These are phyloP conservation scores for Penaeus chinensis DNA, from an alignment of 1,140 invertebrate species.

Conservation along the genomic window DNA sequence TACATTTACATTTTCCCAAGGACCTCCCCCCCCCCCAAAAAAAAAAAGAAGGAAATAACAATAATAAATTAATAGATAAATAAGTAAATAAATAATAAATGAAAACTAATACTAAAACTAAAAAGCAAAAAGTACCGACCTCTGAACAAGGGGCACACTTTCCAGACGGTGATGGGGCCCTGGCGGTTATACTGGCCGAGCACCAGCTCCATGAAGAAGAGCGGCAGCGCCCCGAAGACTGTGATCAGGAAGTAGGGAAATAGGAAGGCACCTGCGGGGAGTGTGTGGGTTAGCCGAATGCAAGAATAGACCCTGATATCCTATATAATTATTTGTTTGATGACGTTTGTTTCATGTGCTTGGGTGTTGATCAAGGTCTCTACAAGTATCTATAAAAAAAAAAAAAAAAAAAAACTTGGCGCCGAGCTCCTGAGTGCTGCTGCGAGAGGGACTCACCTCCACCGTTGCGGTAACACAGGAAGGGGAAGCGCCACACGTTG, in stretches of 20 bases:
- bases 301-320: too few relatives aligned
- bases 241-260: constrained; percentile 73
- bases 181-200: constrained; percentile 70
- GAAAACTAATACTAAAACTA: background rate
- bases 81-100: too few relatives aligned
- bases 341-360: background rate
- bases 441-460: constrained; percentile 56
- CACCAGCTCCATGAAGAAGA: constrained; percentile 74
- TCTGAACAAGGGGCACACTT: constrained; percentile 70
- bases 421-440: background rate
- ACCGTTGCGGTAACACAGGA: constrained; percentile 65
- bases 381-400: background rate
- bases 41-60: too few relatives aligned
- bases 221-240: constrained; percentile 71
- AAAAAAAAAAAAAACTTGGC: background rate
- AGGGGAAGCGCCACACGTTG: constrained; percentile 84
- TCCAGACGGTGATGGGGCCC: constrained; percentile 69
- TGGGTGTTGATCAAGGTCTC: background rate
- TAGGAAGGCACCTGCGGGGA: constrained; percentile 75
- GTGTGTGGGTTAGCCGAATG: constrained; percentile 74
- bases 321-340: background rate
- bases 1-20: too few relatives aligned
- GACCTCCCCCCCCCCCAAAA: too few relatives aligned
- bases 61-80: too few relatives aligned
- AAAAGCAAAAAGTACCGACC: constrained; percentile 64